Evolutionary conservation across 2,797 vertebrate species (phyloP).

Genomic region (Karalla daura): DNA sequence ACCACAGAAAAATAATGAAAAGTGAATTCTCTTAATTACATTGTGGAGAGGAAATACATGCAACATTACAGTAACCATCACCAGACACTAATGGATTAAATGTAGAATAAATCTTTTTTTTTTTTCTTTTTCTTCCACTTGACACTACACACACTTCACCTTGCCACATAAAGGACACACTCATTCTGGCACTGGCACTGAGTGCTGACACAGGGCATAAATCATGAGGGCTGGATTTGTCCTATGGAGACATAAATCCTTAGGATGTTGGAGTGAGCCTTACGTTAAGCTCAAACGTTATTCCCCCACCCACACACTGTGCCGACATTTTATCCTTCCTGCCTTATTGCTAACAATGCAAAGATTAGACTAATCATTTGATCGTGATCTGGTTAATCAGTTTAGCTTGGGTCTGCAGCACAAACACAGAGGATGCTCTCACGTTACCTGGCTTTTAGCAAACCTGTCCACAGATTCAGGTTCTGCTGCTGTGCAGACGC

Average conservation of each 20-base stretch:
- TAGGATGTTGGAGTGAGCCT: background rate
- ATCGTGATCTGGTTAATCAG: background rate
- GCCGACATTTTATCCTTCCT: background rate
- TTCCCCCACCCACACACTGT: background rate
- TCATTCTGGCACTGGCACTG: background rate
- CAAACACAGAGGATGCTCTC: no score
- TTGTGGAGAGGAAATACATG: no score
- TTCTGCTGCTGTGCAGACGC: background rate
- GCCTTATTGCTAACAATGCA: background rate
- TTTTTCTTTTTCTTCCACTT: no score
- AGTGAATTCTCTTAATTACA: no score
- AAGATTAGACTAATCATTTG: background rate
- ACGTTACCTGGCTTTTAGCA: no score
- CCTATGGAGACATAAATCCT: background rate
- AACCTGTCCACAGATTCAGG: background rate
- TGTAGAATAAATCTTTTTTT: no score
- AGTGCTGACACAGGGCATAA: background rate
- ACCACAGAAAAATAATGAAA: no score
- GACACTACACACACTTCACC: background rate
- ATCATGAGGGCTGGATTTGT: background rate
- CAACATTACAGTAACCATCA: no score
- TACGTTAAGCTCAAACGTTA: background rate
- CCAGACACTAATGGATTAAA: no score
- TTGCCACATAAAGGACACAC: background rate
- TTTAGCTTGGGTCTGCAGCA: no score